Evolutionary conservation across 53 echinoderm and acorn worm species (phyloP).

Genomic region (Apostichopus leukothele): DNA sequence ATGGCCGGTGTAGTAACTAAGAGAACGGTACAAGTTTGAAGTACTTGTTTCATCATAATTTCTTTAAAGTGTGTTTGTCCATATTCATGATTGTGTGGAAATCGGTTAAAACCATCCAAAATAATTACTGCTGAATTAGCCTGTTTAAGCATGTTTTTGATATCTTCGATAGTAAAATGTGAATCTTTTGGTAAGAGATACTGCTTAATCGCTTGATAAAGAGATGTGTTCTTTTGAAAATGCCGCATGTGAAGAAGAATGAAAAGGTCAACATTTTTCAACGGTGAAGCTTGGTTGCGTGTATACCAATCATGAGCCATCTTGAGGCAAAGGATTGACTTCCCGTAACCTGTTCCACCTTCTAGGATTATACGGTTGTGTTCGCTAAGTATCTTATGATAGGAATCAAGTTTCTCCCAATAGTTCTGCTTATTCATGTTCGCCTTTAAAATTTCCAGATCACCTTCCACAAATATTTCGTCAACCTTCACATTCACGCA

Average conservation of each 20-base stretch:
- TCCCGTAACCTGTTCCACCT: conserved; percentile 6
- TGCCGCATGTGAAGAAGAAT: not conserved
- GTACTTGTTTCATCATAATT: conserved; percentile 8
- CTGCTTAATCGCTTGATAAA: not conserved
- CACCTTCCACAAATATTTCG: not conserved
- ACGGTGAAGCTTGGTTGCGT: not conserved
- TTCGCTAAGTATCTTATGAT: not conserved
- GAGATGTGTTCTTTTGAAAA: not conserved
- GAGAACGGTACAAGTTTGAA: not conserved
- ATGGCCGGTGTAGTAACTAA: not conserved
- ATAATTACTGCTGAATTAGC: not conserved
- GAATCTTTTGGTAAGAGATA: conserved; percentile 6
- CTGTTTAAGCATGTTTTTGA: not conserved
- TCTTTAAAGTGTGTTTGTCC: not conserved
- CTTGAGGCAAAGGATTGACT: conserved; percentile 3
- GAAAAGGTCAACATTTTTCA: conserved; percentile 12
- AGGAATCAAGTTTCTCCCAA: conserved; percentile 1
- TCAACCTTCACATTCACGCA: not conserved
- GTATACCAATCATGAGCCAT: conserved; percentile 9
- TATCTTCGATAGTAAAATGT: not conserved
- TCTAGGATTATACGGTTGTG: not conserved
- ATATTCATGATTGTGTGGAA: not conserved
- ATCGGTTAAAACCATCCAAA: conserved; percentile 1
- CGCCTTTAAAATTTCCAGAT: not conserved
- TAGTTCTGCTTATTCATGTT: not conserved